phyloP scores from a whole-genome alignment of 2,888 invertebrate species.

The Sussaba pulchella region DNA sequence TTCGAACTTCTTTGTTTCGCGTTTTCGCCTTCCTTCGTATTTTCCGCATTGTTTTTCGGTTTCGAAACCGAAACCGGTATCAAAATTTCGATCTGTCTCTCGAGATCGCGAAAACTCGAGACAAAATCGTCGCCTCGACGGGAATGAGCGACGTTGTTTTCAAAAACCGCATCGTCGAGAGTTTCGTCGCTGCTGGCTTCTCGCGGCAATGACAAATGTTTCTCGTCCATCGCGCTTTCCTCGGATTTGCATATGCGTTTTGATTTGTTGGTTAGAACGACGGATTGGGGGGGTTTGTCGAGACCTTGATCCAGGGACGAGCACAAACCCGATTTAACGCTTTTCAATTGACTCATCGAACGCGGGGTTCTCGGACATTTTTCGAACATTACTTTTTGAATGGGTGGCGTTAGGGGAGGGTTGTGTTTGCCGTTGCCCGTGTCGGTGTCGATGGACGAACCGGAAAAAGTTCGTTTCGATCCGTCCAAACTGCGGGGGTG shows the following conservation, averaged over 20 bases:
- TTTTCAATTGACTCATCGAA: constrained; percentile 79
- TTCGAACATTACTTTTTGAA: constrained; percentile 80
- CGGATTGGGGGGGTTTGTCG: constrained; percentile 77
- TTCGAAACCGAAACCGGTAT: constrained; percentile 81
- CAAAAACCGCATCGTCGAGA: constrained; percentile 74
- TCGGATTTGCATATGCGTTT: constrained; percentile 83
- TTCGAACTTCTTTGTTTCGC: constrained; percentile 81
- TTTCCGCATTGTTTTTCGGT: constrained; percentile 71
- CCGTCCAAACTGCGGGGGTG: constrained; percentile 79
- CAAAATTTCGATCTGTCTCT: constrained; percentile 80
- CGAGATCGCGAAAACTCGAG: constrained; percentile 64
- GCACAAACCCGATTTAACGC: constrained; percentile 77
- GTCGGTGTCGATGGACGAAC: constrained; percentile 82
- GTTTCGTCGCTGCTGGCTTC: constrained; percentile 80
- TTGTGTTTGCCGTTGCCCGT: constrained; percentile 76
- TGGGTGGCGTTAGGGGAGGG: constrained; percentile 77
- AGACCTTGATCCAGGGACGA: constrained; percentile 83
- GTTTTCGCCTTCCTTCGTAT: constrained; percentile 71
- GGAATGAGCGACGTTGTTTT: constrained; percentile 40
- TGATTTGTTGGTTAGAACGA: constrained; percentile 75
- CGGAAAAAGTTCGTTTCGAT: constrained; percentile 83
- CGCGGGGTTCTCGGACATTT: constrained; percentile 78
- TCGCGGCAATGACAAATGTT: constrained; percentile 75
- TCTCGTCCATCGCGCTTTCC: constrained; percentile 81
- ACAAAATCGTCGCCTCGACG: constrained; percentile 43